Evolutionary conservation across 2,797 vertebrate species (phyloP).

Genomic region (Zenarchopterus dispar): DNA sequence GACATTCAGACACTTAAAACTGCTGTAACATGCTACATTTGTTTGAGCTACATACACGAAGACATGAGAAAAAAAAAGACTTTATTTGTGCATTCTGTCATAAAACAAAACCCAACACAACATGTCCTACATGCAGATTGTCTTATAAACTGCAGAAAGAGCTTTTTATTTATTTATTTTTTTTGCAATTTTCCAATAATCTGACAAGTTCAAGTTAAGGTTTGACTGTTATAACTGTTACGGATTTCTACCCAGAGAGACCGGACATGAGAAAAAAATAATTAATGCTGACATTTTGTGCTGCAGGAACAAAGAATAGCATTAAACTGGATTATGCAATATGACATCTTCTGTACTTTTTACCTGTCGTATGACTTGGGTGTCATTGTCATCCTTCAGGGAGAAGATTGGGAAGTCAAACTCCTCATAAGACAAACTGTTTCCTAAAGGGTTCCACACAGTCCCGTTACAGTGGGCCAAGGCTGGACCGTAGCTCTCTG

Average conservation of each 20-base stretch:
- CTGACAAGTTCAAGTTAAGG: no score
- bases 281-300: background rate
- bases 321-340: background rate
- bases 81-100: background rate
- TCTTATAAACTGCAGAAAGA: background rate
- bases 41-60: background rate
- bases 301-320: background rate
- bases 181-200: no score
- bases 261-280: background rate
- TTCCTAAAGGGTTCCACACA: constrained; percentile 88
- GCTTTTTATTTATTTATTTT: no score
- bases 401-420: constrained; percentile 94
- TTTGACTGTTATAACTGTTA: background rate
- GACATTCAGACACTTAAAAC: background rate
- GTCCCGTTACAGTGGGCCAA: constrained; percentile 85
- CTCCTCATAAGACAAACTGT: constrained; percentile 89
- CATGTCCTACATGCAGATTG: background rate
- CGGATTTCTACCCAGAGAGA: background rate
- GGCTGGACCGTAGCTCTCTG: constrained; percentile 81
- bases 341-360: background rate
- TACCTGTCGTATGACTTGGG: constrained; percentile 89
- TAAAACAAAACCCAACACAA: background rate
- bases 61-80: no score
- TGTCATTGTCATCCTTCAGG: constrained; percentile 90
- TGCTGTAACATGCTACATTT: background rate